Conservation (phyloP, 2,113 vertebrate species). For the Cololabis saira region DNA sequence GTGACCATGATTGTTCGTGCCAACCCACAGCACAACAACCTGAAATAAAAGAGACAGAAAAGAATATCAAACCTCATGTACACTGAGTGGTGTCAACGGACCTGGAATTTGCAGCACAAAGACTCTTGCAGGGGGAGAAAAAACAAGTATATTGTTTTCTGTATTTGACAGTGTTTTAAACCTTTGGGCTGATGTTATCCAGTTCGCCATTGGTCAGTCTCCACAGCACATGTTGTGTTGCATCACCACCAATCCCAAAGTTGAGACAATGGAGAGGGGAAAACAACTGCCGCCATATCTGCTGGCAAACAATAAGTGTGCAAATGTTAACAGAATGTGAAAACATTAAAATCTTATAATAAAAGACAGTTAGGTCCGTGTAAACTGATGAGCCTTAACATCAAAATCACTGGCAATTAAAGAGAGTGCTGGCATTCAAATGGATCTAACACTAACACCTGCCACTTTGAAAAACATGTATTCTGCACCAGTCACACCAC, state of each 20-base stretch:
- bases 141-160: conserved; percentile 39
- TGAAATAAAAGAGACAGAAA: conserved; percentile 51
- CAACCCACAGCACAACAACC: conserved; percentile 93
- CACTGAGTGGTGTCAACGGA: background rate
- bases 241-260: conserved; percentile 89
- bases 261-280: conserved; percentile 92
- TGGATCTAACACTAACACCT: too few species aligned
- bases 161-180: conserved; percentile 54
- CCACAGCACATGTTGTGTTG: conserved; percentile 92
- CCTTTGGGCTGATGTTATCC: conserved; percentile 92
- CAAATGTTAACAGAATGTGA: background rate
- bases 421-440: too few species aligned
- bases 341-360: background rate
- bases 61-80: conserved; percentile 1
- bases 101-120: conserved; percentile 35
- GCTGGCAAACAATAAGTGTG: conserved; percentile 26
- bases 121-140: conserved; percentile 34
- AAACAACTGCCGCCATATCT: conserved; percentile 92
- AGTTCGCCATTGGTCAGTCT: conserved; percentile 89
- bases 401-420: background rate
- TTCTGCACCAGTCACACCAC: too few species aligned
- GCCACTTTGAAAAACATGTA: too few species aligned
- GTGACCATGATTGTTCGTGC: conserved; percentile 90
- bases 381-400: background rate
- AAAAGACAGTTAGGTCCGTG: background rate